A percentile compares a stretch with the other conserved stretches of the same genome.
Conservation (phyloP, 1,140 invertebrate genomes). For the Cyrtorhinus lividipennis region DNA sequence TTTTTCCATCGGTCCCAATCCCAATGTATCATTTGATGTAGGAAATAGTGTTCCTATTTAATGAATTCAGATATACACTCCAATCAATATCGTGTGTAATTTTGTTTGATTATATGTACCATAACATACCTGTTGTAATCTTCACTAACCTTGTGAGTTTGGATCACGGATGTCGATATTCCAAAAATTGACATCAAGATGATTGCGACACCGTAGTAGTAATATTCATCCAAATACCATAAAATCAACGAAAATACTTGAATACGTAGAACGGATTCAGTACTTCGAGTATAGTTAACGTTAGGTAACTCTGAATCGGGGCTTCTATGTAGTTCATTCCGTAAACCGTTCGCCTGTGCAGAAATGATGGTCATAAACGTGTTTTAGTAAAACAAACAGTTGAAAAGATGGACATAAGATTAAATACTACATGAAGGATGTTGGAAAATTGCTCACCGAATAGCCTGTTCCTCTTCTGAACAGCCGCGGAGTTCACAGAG, state of each 20-base stretch:
- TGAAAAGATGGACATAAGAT: background rate
- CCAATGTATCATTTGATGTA: no score
- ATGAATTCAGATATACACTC: no score
- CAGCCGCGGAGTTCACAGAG: slow-evolving; percentile 45
- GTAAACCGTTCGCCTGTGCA: slow-evolving; percentile 53
- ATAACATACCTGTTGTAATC: no score
- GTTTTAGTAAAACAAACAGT: slow-evolving; percentile 12
- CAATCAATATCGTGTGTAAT: no score
- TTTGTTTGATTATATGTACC: no score
- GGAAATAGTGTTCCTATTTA: no score
- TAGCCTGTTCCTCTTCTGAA: slow-evolving; percentile 22
- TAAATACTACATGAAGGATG: background rate
- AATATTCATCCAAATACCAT: slow-evolving; percentile 67
- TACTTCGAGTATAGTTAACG: slow-evolving; percentile 59
- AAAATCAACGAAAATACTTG: slow-evolving; percentile 73
- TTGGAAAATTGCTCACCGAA: background rate
- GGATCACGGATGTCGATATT: slow-evolving; percentile 62
- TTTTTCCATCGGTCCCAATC: no score
- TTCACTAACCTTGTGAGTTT: slow-evolving; percentile 64
- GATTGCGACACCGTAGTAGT: slow-evolving; percentile 75
- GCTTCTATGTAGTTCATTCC: slow-evolving; percentile 68
- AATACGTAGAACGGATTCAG: slow-evolving; percentile 92
- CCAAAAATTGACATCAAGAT: slow-evolving; percentile 74
- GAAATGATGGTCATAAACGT: no score
- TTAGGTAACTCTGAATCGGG: slow-evolving; percentile 52